phyloP scores from a whole-genome alignment of 2,888 invertebrate species.

The Odontothrips loti region DNA sequence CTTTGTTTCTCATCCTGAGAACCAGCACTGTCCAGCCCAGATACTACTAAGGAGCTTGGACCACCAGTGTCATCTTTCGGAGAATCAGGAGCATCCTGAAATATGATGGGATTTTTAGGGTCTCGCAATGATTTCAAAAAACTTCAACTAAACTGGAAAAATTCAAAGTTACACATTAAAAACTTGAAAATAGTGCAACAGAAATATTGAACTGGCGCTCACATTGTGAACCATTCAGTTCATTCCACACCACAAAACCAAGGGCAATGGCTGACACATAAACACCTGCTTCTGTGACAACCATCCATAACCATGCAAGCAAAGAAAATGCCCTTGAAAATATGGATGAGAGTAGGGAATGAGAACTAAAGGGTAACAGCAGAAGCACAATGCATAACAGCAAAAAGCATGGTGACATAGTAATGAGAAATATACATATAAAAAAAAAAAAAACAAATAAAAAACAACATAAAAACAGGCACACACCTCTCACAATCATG shows the following conservation, averaged over 20 bases:
- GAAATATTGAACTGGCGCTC: not conserved
- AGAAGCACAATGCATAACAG: conserved; percentile 3
- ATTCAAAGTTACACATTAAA: not conserved
- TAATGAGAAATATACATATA: not conserved
- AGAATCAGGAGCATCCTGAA: conserved; percentile 74
- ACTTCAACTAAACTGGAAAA: not conserved
- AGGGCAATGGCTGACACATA: not conserved
- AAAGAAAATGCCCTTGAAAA: conserved; percentile 15
- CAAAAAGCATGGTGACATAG: conserved; percentile 2
- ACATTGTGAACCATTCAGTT: not conserved
- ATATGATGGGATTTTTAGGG: too few relatives aligned
- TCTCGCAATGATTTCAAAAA: not conserved
- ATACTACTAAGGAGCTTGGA: conserved; percentile 4
- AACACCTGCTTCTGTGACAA: not conserved
- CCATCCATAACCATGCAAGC: conserved; percentile 10
- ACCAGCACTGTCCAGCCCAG: not conserved
- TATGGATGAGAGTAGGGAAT: conserved; percentile 2
- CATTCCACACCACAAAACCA: not conserved
- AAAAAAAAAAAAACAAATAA: not conserved
- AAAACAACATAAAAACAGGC: not conserved
- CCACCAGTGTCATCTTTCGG: conserved; percentile 62
- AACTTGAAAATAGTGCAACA: not conserved
- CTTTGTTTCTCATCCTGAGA: conserved; percentile 38
- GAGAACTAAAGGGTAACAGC: not conserved
- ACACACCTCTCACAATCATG: not conserved